Conservation (phyloP, 2,797 vertebrate genomes). For the Aotus griseimembra region DNA sequence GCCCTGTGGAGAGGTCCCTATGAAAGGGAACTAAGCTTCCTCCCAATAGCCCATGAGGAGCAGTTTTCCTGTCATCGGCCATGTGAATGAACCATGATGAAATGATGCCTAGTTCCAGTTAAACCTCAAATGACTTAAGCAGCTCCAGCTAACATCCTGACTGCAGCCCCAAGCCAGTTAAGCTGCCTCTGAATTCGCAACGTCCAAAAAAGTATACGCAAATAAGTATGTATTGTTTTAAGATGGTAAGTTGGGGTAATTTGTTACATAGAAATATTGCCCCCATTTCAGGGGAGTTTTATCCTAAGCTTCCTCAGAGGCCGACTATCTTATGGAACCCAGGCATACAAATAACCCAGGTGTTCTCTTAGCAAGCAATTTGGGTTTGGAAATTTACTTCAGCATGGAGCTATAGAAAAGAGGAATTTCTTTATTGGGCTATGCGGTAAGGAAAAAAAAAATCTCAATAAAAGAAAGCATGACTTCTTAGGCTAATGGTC, state of each 20-base stretch:
- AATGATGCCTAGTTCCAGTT: neutral
- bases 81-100: neutral
- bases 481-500: neutral
- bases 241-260: neutral
- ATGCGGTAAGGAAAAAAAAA: neutral
- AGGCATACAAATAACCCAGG: neutral
- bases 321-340: neutral
- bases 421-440: neutral
- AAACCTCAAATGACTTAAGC: neutral
- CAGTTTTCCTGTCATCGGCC: neutral
- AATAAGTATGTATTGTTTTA: neutral
- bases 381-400: neutral
- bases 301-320: neutral
- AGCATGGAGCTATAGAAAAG: neutral
- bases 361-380: neutral
- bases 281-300: neutral
- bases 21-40: neutral
- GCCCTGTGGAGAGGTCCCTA: neutral
- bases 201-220: neutral
- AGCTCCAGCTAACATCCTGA: neutral
- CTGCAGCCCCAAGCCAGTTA: neutral
- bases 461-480: neutral
- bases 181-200: neutral
- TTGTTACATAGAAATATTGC: neutral
- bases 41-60: neutral